phyloP scores from a whole-genome alignment of 1,140 invertebrate species.

The Scylla paramamosain region DNA sequence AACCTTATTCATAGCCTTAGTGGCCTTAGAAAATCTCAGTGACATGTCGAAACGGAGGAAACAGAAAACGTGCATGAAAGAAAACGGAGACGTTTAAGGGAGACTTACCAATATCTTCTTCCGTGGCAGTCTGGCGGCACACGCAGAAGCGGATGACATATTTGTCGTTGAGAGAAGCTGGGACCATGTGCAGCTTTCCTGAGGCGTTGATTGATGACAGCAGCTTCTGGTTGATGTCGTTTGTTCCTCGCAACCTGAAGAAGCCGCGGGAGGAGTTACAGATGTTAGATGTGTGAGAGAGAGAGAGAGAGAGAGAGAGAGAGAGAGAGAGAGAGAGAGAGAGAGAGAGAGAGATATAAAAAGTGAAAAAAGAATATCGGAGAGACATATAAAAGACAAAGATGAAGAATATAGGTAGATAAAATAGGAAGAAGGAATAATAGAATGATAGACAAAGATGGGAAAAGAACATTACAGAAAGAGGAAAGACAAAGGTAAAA shows the following conservation, averaged over 20 bases:
- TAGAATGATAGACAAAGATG: too few species aligned
- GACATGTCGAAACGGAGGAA: neutral
- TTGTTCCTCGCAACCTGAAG: constrained; percentile 91
- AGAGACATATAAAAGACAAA: too few species aligned
- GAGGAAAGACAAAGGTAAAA: too few species aligned
- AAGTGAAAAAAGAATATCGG: too few species aligned
- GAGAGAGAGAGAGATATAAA: too few species aligned
- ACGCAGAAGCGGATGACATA: constrained; percentile 94
- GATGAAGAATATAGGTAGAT: too few species aligned
- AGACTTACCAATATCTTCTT: constrained; percentile 90
- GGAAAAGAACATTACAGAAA: too few species aligned
- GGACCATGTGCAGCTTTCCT: constrained; percentile 98
- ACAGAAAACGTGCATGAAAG: neutral
- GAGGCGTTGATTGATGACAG: constrained; percentile 97
- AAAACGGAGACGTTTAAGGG: neutral
- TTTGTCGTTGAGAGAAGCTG: constrained; percentile 86
- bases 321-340: too few species aligned
- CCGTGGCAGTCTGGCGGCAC: constrained; percentile 93
- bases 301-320: neutral
- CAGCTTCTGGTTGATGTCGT: constrained; percentile 96
- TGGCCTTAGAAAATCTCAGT: neutral
- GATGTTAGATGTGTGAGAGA: neutral
- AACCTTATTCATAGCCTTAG: neutral
- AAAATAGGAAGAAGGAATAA: too few species aligned
- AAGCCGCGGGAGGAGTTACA: constrained; percentile 85